Evolutionary conservation across 53 echinoderm and acorn worm species (phyloP).

Genomic region (Crossaster papposus): DNA sequence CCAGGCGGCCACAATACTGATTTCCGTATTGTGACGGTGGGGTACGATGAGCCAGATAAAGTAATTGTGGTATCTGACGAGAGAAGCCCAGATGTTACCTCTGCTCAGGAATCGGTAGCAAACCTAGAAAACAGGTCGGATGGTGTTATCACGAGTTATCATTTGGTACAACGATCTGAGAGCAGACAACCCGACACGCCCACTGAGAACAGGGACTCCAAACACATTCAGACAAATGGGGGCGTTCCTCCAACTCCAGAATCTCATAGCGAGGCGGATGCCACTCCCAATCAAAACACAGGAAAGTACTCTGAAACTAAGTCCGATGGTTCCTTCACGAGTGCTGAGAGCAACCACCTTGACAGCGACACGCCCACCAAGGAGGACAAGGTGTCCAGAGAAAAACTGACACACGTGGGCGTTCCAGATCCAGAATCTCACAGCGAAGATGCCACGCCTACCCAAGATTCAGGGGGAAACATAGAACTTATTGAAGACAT

Average conservation of each 20-base stretch:
- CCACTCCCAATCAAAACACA: background rate
- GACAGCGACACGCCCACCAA: too few species aligned
- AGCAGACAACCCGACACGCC: background rate
- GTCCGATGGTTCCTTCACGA: background rate
- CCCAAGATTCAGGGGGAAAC: background rate
- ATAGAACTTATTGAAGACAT: background rate
- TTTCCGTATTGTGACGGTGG: background rate
- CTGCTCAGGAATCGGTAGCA: background rate
- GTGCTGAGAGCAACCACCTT: background rate
- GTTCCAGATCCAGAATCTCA: background rate
- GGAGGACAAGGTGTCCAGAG: too few species aligned
- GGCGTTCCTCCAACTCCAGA: background rate
- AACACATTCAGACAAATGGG: background rate
- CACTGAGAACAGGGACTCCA: background rate
- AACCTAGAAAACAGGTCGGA: background rate
- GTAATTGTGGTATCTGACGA: background rate
- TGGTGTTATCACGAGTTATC: background rate
- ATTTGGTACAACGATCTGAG: background rate
- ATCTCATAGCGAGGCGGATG: background rate
- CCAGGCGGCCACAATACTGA: conserved; percentile 7
- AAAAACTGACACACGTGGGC: background rate
- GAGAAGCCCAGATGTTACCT: background rate
- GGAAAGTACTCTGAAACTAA: background rate
- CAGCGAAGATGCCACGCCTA: background rate
- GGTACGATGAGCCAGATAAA: conserved; percentile 32